phyloP scores from a whole-genome alignment of 2,797 vertebrate genomes.

The Leptatherina wallacei region DNA sequence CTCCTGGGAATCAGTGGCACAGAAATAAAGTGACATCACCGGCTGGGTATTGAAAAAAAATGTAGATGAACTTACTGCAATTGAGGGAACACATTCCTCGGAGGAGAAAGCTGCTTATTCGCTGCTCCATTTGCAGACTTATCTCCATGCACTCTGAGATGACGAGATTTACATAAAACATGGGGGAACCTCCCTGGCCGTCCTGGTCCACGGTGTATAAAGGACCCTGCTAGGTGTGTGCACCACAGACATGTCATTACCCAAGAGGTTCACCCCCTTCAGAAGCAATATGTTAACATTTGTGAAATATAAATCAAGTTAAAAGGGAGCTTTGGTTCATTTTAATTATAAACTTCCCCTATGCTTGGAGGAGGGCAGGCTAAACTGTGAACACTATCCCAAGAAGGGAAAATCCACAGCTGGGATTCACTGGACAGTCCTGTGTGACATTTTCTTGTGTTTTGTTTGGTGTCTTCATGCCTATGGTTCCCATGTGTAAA shows the following conservation, averaged over 20 bases:
- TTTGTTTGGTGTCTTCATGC: conserved; percentile 78
- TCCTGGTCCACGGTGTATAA: conserved; percentile 59
- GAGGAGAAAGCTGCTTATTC: conserved; percentile 81
- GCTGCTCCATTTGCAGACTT: conserved; percentile 80
- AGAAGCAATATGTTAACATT: conserved; percentile 75
- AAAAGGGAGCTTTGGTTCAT: conserved; percentile 68
- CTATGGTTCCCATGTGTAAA: conserved; percentile 77
- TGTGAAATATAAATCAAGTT: conserved; percentile 74
- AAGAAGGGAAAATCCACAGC: conserved; percentile 43
- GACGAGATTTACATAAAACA: conserved; percentile 83
- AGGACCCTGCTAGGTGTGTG: conserved; percentile 62
- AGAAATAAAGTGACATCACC: conserved; percentile 84
- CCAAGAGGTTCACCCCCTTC: conserved; percentile 72
- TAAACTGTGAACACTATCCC: conserved; percentile 57
- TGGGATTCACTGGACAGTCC: conserved; percentile 59
- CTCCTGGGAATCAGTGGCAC: conserved; percentile 81
- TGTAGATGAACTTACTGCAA: conserved; percentile 81
- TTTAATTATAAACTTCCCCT: conserved; percentile 69
- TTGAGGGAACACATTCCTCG: conserved; percentile 78
- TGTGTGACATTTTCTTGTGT: conserved; percentile 71
- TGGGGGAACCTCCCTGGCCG: conserved; percentile 69
- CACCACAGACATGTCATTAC: conserved; percentile 73
- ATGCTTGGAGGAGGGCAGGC: conserved; percentile 43
- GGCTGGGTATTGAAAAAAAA: conserved; percentile 81
- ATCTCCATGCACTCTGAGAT: conserved; percentile 72